Conservation (phyloP, 1,140 invertebrate genomes). For the Euura saliciscinereae region DNA sequence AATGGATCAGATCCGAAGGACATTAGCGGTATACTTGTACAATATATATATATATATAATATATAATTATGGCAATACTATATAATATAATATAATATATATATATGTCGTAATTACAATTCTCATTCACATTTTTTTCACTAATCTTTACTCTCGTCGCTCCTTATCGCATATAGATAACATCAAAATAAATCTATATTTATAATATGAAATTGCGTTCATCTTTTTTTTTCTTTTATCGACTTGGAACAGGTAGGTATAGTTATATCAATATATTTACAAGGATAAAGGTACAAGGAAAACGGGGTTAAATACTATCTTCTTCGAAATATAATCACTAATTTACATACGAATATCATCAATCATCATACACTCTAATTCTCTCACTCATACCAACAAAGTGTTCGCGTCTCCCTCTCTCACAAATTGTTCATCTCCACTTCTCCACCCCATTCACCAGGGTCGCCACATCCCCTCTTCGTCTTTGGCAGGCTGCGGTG, state of each 20-base stretch:
- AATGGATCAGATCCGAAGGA: conserved; percentile 50
- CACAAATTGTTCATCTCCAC: no score
- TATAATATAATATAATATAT: conserved; percentile 7
- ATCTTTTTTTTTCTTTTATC: conserved; percentile 23
- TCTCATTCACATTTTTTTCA: no score
- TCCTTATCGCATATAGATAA: conserved; percentile 53
- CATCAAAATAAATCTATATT: conserved; percentile 62
- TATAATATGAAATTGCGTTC: conserved; percentile 31
- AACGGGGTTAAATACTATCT: not conserved
- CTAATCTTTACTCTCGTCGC: conserved; percentile 7
- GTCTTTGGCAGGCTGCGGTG: conserved; percentile 45
- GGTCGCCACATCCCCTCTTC: conserved; percentile 60
- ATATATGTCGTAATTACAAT: not conserved
- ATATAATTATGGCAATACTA: not conserved
- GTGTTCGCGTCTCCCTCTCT: no score
- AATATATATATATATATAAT: conserved; percentile 44
- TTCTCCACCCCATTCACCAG: conserved; percentile 42
- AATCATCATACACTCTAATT: no score
- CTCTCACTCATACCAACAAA: no score
- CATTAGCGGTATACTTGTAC: conserved; percentile 55
- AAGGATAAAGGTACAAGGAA: not conserved
- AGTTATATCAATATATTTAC: not conserved
- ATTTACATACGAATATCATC: no score
- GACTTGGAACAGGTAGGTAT: conserved; percentile 1
- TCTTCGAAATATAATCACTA: not conserved